These are phyloP conservation scores for Crocidura indochinensis DNA, from an alignment of 2,797 vertebrate genomes.

Conservation along the genomic window DNA sequence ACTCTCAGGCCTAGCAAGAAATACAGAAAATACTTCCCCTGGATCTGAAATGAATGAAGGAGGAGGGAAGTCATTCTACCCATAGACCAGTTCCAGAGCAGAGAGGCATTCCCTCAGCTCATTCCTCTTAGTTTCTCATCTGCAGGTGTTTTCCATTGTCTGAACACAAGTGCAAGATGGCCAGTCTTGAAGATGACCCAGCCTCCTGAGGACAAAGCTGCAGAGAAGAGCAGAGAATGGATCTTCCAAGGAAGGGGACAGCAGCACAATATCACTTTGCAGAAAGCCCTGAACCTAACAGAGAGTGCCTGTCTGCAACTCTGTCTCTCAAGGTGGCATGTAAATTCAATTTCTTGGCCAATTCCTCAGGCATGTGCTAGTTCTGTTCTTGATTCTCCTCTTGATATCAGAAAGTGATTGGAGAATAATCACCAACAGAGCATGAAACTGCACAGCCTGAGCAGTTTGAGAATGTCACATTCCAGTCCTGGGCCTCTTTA, in stretches of 20 bases:
- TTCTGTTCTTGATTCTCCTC: conserved; percentile 34
- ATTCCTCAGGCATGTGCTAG: conserved; percentile 15
- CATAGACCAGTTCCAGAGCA: conserved; percentile 1
- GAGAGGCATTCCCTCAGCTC: background rate
- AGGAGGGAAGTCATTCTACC: background rate
- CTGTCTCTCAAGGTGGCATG: conserved; percentile 30
- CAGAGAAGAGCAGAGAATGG: background rate
- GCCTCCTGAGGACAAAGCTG: background rate
- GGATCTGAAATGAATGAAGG: background rate
- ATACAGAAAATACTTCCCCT: background rate
- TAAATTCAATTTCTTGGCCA: conserved; percentile 55
- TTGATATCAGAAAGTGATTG: conserved; percentile 64
- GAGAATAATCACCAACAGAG: conserved; percentile 44
- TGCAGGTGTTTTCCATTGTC: background rate
- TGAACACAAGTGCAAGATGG: background rate
- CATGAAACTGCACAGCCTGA: background rate
- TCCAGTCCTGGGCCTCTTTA: conserved; percentile 77
- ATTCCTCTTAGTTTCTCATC: background rate
- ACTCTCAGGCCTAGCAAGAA: background rate
- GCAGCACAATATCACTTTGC: background rate
- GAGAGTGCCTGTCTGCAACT: background rate
- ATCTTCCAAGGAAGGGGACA: background rate
- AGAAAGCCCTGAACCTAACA: background rate
- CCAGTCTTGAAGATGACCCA: background rate
- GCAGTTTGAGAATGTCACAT: conserved; percentile 37